A percentile compares a stretch with the other conserved stretches of the same genome.
Conservation (phyloP, 2,888 invertebrate species). For the Tholera decimalis region DNA sequence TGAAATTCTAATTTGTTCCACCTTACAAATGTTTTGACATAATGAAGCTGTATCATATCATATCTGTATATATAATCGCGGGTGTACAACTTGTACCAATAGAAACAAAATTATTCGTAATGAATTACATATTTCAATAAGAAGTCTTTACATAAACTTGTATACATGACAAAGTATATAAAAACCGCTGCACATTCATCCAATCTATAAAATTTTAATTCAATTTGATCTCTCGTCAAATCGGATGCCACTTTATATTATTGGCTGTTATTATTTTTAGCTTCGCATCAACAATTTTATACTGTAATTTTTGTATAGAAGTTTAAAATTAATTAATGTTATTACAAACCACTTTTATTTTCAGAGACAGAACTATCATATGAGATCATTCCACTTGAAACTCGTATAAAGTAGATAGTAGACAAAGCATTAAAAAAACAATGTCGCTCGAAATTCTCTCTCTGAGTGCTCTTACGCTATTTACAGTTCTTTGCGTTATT, state of each 20-base stretch:
- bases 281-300: neutral
- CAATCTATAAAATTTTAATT: slow-evolving; percentile 9
- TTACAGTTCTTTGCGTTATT: slow-evolving; percentile 42
- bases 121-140: too few relatives aligned
- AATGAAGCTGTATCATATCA: slow-evolving; percentile 20
- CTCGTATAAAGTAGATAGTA: slow-evolving; percentile 12
- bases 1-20: slow-evolving; percentile 28
- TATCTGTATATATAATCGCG: neutral
- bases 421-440: slow-evolving; percentile 28
- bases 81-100: neutral
- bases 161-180: neutral
- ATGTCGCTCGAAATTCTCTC: slow-evolving; percentile 21
- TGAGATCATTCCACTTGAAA: slow-evolving; percentile 13
- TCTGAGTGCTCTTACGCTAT: slow-evolving; percentile 40
- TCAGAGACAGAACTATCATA: slow-evolving; percentile 9
- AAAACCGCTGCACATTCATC: neutral
- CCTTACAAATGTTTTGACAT: slow-evolving; percentile 34
- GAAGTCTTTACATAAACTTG: too few relatives aligned
- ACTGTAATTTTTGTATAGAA: neutral
- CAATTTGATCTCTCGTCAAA: slow-evolving; percentile 19
- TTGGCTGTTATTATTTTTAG: slow-evolving; percentile 19
- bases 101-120: too few relatives aligned
- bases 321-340: slow-evolving; percentile 5
- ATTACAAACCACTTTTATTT: slow-evolving; percentile 2
- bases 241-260: slow-evolving; percentile 15